Conservation (phyloP, 2,888 invertebrate species). For the Protodeltote pygarga region DNA sequence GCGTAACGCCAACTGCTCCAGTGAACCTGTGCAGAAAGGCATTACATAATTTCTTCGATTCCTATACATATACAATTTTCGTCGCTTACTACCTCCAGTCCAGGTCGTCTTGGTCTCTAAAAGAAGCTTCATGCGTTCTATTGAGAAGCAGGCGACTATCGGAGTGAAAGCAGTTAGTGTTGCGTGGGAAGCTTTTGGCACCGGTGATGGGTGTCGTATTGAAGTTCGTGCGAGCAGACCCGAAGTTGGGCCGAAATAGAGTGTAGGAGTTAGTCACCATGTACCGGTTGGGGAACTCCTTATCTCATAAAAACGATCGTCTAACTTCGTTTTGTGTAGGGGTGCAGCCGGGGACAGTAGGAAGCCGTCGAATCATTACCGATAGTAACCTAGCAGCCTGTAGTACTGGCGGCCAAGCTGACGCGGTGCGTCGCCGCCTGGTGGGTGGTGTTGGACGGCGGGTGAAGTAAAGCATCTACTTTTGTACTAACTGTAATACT, state of each 20-base stretch:
- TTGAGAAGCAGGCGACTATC: constrained; percentile 39
- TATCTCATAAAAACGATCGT: constrained; percentile 13
- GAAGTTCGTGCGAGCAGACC: constrained; percentile 33
- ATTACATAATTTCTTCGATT: not conserved
- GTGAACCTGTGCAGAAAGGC: constrained; percentile 64
- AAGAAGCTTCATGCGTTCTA: constrained; percentile 46
- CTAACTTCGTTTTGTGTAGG: constrained; percentile 23
- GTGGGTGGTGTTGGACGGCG: constrained; percentile 49
- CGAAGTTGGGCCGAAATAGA: constrained; percentile 9
- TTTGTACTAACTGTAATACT: constrained; percentile 85
- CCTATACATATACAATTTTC: too few species aligned
- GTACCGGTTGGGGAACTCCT: constrained; percentile 40
- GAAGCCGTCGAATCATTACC: constrained; percentile 47
- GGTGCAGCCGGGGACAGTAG: constrained; percentile 43
- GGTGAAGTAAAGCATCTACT: constrained; percentile 77
- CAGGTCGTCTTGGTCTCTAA: constrained; percentile 35
- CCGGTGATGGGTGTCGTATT: constrained; percentile 13
- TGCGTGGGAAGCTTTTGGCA: constrained; percentile 39
- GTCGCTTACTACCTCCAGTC: constrained; percentile 26
- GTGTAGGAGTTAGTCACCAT: constrained; percentile 33
- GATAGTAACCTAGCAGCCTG: constrained; percentile 18
- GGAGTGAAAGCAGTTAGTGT: constrained; percentile 36
- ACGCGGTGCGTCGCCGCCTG: constrained; percentile 19
- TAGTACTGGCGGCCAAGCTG: constrained; percentile 34
- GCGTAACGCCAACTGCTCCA: constrained; percentile 79